These are phyloP conservation scores for Thripadectes ignobilis DNA, from an alignment of 2,797 vertebrate genomes.

Conservation along the genomic window DNA sequence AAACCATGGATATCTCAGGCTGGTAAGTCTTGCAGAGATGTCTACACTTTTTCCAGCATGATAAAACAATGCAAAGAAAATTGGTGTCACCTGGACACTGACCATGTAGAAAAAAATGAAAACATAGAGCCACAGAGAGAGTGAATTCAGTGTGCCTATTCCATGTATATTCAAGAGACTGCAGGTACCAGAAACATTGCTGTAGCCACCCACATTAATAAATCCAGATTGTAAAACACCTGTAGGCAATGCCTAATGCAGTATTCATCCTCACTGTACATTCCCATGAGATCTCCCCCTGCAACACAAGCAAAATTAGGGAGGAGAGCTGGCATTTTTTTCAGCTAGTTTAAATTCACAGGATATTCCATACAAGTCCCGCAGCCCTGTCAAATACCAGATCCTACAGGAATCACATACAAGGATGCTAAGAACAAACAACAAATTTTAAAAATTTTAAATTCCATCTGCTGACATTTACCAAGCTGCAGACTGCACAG, in stretches of 20 bases:
- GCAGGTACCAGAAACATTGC: background rate
- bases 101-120: background rate
- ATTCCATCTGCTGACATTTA: constrained; percentile 56
- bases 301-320: constrained; percentile 7
- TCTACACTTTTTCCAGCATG: background rate
- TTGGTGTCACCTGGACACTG: background rate
- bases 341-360: constrained; percentile 29
- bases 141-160: background rate
- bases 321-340: background rate
- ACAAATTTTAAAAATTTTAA: background rate
- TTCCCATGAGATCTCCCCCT: background rate
- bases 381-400: constrained; percentile 32
- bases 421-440: constrained; percentile 33
- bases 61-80: background rate
- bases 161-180: background rate
- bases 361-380: background rate
- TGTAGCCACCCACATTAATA: background rate
- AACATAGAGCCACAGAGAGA: background rate
- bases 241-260: background rate
- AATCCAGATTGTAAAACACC: background rate
- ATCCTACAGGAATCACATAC: constrained; percentile 44
- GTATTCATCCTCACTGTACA: background rate
- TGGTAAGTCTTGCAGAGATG: background rate
- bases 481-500: constrained; percentile 3
- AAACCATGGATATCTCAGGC: background rate